Evolutionary conservation across 2,888 invertebrate species (phyloP).

Genomic region (Sphaerophoria rueppellii): DNA sequence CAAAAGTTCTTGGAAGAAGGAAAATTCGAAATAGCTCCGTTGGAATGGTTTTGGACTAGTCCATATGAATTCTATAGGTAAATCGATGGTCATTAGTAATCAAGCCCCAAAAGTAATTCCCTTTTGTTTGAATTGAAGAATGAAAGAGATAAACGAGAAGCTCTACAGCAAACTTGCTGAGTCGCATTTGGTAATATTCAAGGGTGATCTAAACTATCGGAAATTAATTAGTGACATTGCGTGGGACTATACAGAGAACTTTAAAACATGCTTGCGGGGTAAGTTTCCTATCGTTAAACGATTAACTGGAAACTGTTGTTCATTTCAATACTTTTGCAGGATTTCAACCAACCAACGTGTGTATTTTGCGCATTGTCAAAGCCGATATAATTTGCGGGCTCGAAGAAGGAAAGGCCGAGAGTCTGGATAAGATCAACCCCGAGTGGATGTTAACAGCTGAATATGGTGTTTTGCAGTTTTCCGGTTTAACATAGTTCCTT

Average conservation of each 20-base stretch:
- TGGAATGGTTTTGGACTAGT: constrained; percentile 93
- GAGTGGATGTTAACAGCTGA: constrained; percentile 94
- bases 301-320: neutral
- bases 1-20: constrained; percentile 83
- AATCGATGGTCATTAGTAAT: neutral
- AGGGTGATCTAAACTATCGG: constrained; percentile 97
- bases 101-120: neutral
- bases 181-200: constrained; percentile 90
- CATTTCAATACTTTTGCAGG: constrained; percentile 80
- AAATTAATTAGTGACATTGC: constrained; percentile 94
- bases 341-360: constrained; percentile 92
- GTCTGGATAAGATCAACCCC: constrained; percentile 83
- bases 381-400: constrained; percentile 94
- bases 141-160: constrained; percentile 87
- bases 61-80: constrained; percentile 88
- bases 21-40: constrained; percentile 82
- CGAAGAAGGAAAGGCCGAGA: constrained; percentile 85
- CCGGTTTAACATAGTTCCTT: constrained; percentile 43
- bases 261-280: constrained; percentile 83
- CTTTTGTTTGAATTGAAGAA: constrained; percentile 81
- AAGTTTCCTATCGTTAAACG: neutral
- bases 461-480: constrained; percentile 90
- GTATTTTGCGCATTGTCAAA: constrained; percentile 93
- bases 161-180: constrained; percentile 88
- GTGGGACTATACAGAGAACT: constrained; percentile 88